Conservation (phyloP, 2,888 invertebrate species). For the Cantharis nigra region DNA sequence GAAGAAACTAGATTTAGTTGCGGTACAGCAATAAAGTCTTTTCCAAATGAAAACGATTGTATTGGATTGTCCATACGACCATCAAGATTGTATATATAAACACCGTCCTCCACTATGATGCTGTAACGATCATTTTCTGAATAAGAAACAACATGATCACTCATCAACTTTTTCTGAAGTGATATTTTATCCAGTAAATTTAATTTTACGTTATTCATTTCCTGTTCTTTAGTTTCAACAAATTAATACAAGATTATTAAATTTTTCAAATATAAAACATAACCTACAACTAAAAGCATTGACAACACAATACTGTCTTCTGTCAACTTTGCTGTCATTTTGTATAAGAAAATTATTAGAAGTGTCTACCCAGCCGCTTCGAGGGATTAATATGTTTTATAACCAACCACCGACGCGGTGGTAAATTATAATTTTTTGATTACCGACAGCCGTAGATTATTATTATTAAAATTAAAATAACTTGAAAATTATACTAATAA, state of each 20-base stretch:
- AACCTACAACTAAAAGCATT: not conserved
- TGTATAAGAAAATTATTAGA: too few species aligned
- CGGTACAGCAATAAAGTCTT: conserved; percentile 38
- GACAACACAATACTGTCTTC: not conserved
- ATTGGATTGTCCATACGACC: conserved; percentile 38
- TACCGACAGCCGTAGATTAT: too few species aligned
- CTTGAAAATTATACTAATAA: too few species aligned
- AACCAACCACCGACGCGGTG: too few species aligned
- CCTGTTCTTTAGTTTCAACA: not conserved
- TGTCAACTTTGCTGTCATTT: too few species aligned
- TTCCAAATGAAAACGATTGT: conserved; percentile 36
- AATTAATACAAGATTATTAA: not conserved
- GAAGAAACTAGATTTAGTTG: conserved; percentile 38
- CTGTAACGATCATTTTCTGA: conserved; percentile 47
- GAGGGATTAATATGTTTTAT: too few species aligned
- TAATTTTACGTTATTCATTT: conserved; percentile 33
- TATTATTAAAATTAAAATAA: too few species aligned
- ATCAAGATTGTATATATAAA: conserved; percentile 44
- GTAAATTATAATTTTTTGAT: too few species aligned
- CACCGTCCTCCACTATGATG: conserved; percentile 43
- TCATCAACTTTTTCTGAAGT: conserved; percentile 38
- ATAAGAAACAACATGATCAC: conserved; percentile 43
- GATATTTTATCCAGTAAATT: conserved; percentile 42
- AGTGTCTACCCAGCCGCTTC: too few species aligned
- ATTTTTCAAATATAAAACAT: not conserved